A percentile compares a stretch with the other conserved stretches of the same genome.
phyloP scores from a whole-genome alignment of 2,797 vertebrate genomes.

The Falco rusticolus region DNA sequence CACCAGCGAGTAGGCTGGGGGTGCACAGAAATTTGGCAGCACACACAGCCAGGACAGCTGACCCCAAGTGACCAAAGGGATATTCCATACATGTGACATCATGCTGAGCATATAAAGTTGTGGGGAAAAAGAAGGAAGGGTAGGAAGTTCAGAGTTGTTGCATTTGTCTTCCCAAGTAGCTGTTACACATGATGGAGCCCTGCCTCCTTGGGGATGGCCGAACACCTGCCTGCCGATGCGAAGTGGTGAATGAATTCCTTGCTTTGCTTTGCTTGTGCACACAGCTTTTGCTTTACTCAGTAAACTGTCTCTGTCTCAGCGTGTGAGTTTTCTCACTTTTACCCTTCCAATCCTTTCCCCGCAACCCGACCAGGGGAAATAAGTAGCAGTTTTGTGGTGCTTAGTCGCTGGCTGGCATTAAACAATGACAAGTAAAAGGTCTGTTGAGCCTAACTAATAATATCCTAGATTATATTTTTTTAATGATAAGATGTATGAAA shows the following conservation, averaged over 20 bases:
- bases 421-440: background rate
- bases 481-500: background rate
- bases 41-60: too few species aligned
- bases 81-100: too few species aligned
- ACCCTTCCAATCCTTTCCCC: background rate
- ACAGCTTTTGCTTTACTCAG: background rate
- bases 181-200: background rate
- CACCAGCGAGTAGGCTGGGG: too few species aligned
- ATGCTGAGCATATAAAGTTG: too few species aligned
- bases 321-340: background rate
- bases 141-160: too few species aligned
- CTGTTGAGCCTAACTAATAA: background rate
- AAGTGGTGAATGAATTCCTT: background rate
- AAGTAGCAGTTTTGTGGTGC: too few species aligned
- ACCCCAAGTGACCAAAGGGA: too few species aligned
- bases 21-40: too few species aligned
- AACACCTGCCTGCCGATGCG: background rate
- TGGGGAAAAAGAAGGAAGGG: too few species aligned
- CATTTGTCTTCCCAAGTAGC: too few species aligned
- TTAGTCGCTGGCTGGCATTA: too few species aligned
- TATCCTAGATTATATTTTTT: background rate
- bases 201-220: background rate
- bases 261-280: background rate
- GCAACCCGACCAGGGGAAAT: background rate
- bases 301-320: background rate